Evolutionary conservation across 2,888 invertebrate genomes (phyloP).

Genomic region (Seira ritae): DNA sequence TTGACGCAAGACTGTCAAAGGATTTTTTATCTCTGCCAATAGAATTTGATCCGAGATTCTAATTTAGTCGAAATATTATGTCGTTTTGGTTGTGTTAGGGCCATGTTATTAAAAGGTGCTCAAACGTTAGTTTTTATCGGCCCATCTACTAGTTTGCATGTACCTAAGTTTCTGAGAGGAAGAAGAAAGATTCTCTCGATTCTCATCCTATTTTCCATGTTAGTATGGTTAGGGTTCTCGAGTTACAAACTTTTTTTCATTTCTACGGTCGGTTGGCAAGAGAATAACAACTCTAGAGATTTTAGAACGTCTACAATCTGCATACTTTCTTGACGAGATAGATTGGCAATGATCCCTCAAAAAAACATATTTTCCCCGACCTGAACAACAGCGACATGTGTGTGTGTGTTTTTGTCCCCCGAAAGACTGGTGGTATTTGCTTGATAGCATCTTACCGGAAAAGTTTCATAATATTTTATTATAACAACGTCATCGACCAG

Average conservation of each 20-base stretch:
- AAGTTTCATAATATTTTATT: background rate
- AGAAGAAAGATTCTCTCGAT: background rate
- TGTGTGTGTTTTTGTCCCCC: background rate
- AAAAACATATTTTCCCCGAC: background rate
- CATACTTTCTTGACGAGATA: constrained; percentile 44
- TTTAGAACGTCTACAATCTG: background rate
- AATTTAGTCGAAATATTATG: too few species aligned
- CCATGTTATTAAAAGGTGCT: background rate
- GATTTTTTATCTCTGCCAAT: too few species aligned
- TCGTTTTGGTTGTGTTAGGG: background rate
- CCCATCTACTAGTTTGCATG: background rate
- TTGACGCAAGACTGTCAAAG: background rate
- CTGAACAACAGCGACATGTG: background rate
- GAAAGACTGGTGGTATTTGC: background rate
- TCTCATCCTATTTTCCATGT: too few species aligned
- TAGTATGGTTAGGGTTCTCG: background rate
- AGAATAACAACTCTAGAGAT: constrained; percentile 26
- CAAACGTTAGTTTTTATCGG: background rate
- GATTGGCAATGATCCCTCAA: constrained; percentile 58
- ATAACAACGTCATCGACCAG: background rate
- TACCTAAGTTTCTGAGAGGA: too few species aligned
- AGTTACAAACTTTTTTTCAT: background rate
- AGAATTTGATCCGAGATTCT: background rate
- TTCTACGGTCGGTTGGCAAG: constrained; percentile 27
- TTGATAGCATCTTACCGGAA: background rate